Conservation (phyloP, 2,113 vertebrate species). For the Sinocyclocheilus anshuiensis region DNA sequence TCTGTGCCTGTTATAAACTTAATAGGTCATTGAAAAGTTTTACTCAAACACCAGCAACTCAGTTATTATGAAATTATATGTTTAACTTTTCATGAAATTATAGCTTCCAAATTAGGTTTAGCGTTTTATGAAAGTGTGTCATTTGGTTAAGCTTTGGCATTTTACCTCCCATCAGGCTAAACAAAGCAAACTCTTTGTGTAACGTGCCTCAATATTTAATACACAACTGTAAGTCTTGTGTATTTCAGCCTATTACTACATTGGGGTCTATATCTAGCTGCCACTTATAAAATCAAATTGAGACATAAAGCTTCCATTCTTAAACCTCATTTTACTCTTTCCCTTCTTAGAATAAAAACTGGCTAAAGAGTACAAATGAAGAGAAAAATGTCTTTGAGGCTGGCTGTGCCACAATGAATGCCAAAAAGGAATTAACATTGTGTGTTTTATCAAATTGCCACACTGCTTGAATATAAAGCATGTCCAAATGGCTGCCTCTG, state of each 20-base stretch:
- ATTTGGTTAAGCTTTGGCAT: neutral
- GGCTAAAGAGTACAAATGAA: conserved; percentile 30
- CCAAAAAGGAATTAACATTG: conserved; percentile 32
- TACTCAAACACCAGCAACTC: neutral
- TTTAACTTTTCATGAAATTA: neutral
- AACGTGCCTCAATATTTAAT: neutral
- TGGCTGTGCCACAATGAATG: conserved; percentile 39
- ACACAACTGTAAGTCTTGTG: neutral
- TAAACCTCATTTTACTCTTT: neutral
- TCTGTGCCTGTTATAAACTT: neutral
- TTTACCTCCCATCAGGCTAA: neutral
- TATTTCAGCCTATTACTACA: neutral
- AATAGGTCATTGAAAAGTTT: neutral
- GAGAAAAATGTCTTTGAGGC: conserved; percentile 27
- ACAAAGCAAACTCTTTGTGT: conserved; percentile 9
- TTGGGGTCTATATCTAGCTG: conserved; percentile 30
- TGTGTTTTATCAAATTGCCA: conserved; percentile 35
- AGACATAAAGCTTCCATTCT: neutral
- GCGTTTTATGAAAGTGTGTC: neutral
- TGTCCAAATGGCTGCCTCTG: conserved; percentile 34
- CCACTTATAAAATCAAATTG: conserved; percentile 24
- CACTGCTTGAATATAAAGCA: conserved; percentile 44
- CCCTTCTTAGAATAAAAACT: conserved; percentile 5
- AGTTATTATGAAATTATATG: neutral
- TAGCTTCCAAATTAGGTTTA: neutral